These are phyloP conservation scores for Anas platyrhynchos DNA, from an alignment of 2,113 vertebrate genomes.

Conservation along the genomic window DNA sequence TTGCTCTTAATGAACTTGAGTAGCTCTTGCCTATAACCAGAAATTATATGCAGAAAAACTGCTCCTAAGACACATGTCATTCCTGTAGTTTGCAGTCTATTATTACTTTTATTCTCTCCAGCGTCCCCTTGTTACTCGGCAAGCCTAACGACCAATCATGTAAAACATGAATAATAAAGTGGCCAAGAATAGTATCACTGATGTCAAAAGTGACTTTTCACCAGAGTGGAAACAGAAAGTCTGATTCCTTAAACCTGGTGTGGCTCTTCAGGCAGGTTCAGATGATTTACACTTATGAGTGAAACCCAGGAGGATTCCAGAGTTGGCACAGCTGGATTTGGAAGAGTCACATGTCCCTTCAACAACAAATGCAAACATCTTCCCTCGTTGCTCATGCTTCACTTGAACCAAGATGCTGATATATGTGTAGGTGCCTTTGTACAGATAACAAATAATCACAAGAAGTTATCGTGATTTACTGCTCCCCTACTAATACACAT, in stretches of 20 bases:
- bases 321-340: not conserved
- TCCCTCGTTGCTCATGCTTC: not conserved
- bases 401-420: not conserved
- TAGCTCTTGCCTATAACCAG: constrained; percentile 51
- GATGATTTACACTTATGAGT: not conserved
- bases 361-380: not conserved
- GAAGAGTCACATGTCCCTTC: not conserved
- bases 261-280: not conserved
- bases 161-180: not conserved
- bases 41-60: constrained; percentile 32
- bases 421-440: not conserved
- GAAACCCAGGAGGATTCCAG: not conserved
- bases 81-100: not conserved
- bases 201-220: not conserved
- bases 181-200: not conserved
- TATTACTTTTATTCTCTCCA: constrained; percentile 8
- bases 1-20: constrained; percentile 56
- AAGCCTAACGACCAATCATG: not conserved
- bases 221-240: not conserved
- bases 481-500: not conserved
- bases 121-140: not conserved
- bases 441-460: not conserved
- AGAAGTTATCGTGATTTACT: not conserved
- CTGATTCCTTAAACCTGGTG: not conserved
- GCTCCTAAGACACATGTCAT: not conserved